phyloP scores from a whole-genome alignment of 2,113 vertebrate genomes.

The Willisornis vidua region DNA sequence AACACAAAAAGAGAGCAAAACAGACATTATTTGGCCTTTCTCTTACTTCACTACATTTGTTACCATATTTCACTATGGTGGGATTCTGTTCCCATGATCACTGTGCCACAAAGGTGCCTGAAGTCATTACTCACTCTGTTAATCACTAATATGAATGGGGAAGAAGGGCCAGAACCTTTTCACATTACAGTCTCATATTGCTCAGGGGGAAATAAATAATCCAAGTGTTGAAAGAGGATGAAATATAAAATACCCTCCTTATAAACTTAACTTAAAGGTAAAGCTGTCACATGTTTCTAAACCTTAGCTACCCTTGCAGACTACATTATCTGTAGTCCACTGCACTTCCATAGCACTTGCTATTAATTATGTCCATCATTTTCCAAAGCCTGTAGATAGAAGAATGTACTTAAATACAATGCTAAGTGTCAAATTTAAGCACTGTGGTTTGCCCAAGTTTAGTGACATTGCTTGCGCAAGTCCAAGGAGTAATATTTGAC shows the following conservation, averaged over 20 bases:
- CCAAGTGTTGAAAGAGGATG: not conserved
- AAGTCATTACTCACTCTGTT: conserved; percentile 64
- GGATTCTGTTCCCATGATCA: not conserved
- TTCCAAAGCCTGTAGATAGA: not conserved
- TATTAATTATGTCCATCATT: not conserved
- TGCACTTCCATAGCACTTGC: not conserved
- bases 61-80: not conserved
- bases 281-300: not conserved
- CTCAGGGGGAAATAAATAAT: not conserved
- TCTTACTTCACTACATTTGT: not conserved
- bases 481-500: not conserved
- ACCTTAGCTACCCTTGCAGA: not conserved
- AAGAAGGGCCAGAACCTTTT: conserved; percentile 41
- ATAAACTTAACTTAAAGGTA: conserved; percentile 5
- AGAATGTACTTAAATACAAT: not conserved
- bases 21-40: not conserved
- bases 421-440: not conserved
- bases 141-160: conserved; percentile 44
- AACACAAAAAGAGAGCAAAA: not conserved
- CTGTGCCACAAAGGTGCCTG: conserved; percentile 1
- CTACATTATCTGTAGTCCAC: not conserved
- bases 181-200: not conserved
- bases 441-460: not conserved
- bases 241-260: conserved; percentile 1
- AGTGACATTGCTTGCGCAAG: not conserved